Evolutionary conservation across 92 coral and sea anemone genomes (phyloP).

Genomic region (Bergia sp.): DNA sequence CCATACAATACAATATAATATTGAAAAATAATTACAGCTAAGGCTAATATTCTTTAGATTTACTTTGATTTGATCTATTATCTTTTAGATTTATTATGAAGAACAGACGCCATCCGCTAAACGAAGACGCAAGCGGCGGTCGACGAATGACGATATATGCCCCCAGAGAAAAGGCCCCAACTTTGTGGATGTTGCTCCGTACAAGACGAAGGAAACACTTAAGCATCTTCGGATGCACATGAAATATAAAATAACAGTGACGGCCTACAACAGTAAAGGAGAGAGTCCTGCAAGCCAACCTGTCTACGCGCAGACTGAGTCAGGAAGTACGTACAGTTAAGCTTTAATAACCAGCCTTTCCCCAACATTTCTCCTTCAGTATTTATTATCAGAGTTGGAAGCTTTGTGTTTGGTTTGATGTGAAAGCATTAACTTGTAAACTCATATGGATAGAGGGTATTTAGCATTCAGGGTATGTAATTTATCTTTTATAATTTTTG

Average conservation of each 20-base stretch:
- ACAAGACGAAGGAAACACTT: constrained; percentile 75
- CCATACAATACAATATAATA: too few species aligned
- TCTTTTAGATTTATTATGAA: constrained; percentile 58
- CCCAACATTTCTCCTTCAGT: neutral
- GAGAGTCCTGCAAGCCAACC: constrained; percentile 75
- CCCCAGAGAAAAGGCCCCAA: constrained; percentile 75
- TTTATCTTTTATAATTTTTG: too few species aligned
- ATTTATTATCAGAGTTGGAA: neutral
- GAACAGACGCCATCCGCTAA: constrained; percentile 45
- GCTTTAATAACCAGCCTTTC: neutral
- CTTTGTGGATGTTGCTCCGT: constrained; percentile 75
- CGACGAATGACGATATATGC: constrained; percentile 50
- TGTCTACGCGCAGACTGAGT: constrained; percentile 58
- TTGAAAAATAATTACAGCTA: too few species aligned
- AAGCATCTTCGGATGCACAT: constrained; percentile 83
- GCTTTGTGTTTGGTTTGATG: neutral
- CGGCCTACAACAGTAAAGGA: constrained; percentile 90
- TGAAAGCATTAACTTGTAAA: neutral
- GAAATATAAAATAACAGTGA: constrained; percentile 70
- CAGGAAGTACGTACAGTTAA: constrained; percentile 75
- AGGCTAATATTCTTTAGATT: too few species aligned
- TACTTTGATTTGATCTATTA: too few species aligned
- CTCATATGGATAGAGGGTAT: neutral
- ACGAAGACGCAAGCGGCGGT: constrained; percentile 66
- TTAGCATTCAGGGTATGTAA: too few species aligned